Conservation (phyloP, 2,113 vertebrate genomes). For the Lagopus muta region DNA sequence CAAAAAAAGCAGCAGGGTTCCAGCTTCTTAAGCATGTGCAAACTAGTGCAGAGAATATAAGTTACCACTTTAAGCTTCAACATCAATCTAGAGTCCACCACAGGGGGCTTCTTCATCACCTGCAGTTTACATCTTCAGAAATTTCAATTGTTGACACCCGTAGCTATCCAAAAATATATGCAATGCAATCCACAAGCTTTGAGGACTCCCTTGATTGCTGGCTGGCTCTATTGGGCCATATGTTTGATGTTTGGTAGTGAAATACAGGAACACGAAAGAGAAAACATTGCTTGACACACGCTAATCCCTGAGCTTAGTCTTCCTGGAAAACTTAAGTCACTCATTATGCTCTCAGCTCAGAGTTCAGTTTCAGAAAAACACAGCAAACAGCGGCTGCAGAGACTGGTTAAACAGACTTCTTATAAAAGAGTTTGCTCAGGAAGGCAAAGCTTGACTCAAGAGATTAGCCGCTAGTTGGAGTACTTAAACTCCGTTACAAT, state of each 20-base stretch:
- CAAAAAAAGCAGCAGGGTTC: not conserved
- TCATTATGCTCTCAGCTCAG: not conserved
- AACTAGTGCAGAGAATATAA: not conserved
- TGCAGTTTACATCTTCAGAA: not conserved
- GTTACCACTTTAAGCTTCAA: not conserved
- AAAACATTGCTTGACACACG: not conserved
- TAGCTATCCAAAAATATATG: not conserved
- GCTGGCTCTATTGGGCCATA: not conserved
- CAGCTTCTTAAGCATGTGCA: not conserved
- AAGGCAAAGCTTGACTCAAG: not conserved
- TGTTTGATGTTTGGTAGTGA: not conserved
- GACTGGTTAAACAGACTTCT: not conserved
- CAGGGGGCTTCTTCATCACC: not conserved
- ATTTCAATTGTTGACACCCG: not conserved
- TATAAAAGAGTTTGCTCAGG: not conserved
- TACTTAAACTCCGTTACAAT: not conserved
- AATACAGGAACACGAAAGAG: not conserved
- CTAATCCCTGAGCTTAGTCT: not conserved
- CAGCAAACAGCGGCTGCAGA: not conserved
- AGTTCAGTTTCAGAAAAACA: not conserved
- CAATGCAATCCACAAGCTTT: not conserved
- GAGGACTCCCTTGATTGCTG: not conserved
- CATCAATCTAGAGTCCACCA: not conserved
- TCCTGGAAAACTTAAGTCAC: not conserved
- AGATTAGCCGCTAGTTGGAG: not conserved